Evolutionary conservation across 2,113 vertebrate species (phyloP), one percentile per base, ranked within the genome.

Genomic region (Stercorarius parasiticus): DNA sequence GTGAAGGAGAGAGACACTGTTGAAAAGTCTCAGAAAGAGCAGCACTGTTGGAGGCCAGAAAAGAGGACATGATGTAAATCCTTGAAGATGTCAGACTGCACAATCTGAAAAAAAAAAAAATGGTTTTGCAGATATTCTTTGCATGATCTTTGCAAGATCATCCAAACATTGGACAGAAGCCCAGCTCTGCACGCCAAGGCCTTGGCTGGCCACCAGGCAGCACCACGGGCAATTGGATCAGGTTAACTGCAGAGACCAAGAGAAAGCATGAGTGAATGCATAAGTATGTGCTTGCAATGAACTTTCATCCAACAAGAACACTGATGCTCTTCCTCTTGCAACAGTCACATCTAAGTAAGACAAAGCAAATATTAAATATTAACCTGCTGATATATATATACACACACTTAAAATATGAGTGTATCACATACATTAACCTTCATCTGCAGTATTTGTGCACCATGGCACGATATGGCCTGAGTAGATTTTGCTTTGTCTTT

Each of bases 171-270:
- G 87, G 84, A 82, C 11, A 72, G 43, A 80, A 91, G 87, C 62
- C 90, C 90, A 86, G 43, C n/a, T 96, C 6, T 22, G 16, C 66
- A 80, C 34, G 43, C 84, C 45, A 77, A 70, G 61, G 38, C 74
- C 49, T 91, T 89, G 93, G 87, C 74, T 90, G 34, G 62, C 62
- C 90, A 91, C 73, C 87, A 94, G 87, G 49, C 47, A 93, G 34
- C 73, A 64, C 59, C 8, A 9, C 64, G 30, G 56, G 30, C 84
- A 79, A 58, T 34, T 34, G 40, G 38, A 85, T 65, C 29, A 61
- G 61, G 66, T 82, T 81, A 93, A 82, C 36, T 85, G 65, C 62
- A 65, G 58, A 85, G 61, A 42, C 12, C 59, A 80, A 82, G 43
- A 56, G 66, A 56, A 94, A 85, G 15, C 40, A 17, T 11, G 38